Base-by-base conservation (phyloP, 1,140 invertebrate genomes). In the Cotesia chilonis region DNA sequence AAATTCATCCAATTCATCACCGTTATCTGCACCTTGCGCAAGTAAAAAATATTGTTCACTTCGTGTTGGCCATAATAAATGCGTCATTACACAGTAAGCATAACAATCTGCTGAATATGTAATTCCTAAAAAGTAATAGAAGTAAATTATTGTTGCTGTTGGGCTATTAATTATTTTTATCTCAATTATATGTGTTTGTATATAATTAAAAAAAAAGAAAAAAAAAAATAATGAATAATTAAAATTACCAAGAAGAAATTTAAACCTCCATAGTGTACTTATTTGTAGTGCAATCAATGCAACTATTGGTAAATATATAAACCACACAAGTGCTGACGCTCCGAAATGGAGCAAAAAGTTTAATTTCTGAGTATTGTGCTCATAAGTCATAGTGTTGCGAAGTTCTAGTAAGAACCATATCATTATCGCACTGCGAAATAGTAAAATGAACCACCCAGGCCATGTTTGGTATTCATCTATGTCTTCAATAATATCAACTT, bases 391-490 rank as follows among this genome's bases (percentile, higher is more conserved):
- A 1, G 96, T 97, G 77, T 93, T 94, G 72, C 94, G 90, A n/a
- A 99, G 89, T 84, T 98, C 96, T 76, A 93, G 92, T 12, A 98
- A 88, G 85, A 98, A 98, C 96, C 96, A 98, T 54, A 95, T 87
- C 95, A 98, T 98, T 75, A 98, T 96, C 17, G 93, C 87, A 75
- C 96, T 91, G 75, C 97, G 89, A 71, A 96, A 91, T 17, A 94
- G 91, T 1, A 98, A 89, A 54, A 97, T 96, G 59, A 98, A 89
- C 92, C 96, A 97, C 3, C 97, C 96, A 3, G 96, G 96, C 94
- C 95, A 96, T 5, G 96, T 98, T 87, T 98, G 96, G 85, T 97
- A 99, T 81, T 98, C 96, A 84, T 98, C 96, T 68, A 97, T 95
- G 80, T 98, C 96, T 85, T 97, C 95, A 78, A 98, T 96, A 57